These are phyloP conservation scores for Hystrix cristata DNA, from an alignment of 2,113 vertebrate genomes.

Conservation along the genomic window DNA sequence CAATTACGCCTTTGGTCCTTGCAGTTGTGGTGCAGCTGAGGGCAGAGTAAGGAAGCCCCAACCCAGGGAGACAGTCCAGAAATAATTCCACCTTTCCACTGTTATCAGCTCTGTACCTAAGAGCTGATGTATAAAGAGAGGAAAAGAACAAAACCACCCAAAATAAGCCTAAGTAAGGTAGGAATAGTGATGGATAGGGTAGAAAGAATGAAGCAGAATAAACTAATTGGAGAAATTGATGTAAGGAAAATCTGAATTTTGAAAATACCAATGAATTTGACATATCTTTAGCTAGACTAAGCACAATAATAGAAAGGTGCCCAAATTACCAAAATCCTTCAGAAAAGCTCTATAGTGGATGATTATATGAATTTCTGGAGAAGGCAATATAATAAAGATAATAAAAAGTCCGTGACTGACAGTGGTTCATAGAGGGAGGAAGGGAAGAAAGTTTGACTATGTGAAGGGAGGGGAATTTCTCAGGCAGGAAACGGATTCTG, in stretches of 20 bases:
- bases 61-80: neutral
- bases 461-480: neutral
- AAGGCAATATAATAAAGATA: neutral
- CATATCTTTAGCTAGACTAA: neutral
- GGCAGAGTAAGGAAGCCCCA: neutral
- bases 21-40: neutral
- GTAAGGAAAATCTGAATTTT: too few relatives aligned
- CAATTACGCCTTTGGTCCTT: too few relatives aligned
- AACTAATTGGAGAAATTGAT: too few relatives aligned
- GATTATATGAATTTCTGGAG: neutral
- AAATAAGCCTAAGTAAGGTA: too few relatives aligned
- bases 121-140: neutral
- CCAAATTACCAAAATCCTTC: neutral
- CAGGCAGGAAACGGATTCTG: neutral
- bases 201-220: too few relatives aligned
- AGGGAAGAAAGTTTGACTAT: neutral
- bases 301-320: neutral
- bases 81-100: neutral
- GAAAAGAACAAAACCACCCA: too few relatives aligned
- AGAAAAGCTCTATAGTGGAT: neutral
- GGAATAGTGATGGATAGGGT: too few relatives aligned
- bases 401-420: neutral
- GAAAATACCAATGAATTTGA: neutral
- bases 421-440: neutral
- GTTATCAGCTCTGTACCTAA: neutral